Percentiles rank a stretch among this genome's conserved stretches.
Conservation (phyloP, 2,113 vertebrate genomes). For the Cyprinodon variegatus region DNA sequence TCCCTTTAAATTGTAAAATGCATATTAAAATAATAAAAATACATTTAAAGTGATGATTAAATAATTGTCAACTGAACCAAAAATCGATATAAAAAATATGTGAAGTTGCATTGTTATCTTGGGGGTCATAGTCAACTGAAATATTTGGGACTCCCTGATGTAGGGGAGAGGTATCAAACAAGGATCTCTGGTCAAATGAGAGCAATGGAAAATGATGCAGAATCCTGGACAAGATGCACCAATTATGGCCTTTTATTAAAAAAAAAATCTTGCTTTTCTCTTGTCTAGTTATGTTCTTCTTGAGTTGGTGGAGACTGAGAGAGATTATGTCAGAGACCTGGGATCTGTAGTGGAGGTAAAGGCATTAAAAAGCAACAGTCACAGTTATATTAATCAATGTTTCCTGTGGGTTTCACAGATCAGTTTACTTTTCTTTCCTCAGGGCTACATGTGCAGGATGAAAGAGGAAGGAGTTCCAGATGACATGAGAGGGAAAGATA, state of each 20-base stretch:
- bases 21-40: no score
- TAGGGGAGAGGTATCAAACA: no score
- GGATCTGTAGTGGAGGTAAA: constrained; percentile 94
- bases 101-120: no score
- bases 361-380: not conserved
- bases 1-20: no score
- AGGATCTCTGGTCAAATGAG: no score
- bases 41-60: no score
- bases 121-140: no score
- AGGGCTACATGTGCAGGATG: constrained; percentile 99
- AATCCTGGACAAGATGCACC: constrained; percentile 32
- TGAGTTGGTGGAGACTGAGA: constrained; percentile 95
- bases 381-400: not conserved
- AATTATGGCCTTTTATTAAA: constrained; percentile 26
- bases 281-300: constrained; percentile 90
- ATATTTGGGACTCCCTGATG: no score
- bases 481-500: constrained; percentile 99
- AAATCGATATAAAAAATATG: no score
- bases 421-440: not conserved
- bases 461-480: constrained; percentile 97
- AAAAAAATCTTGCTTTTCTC: constrained; percentile 42
- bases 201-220: not conserved
- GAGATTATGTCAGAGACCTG: constrained; percentile 96
- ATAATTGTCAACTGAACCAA: no score
- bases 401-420: constrained; percentile 9